phyloP scores from a whole-genome alignment of 2,113 vertebrate species.

The Eira barbara region DNA sequence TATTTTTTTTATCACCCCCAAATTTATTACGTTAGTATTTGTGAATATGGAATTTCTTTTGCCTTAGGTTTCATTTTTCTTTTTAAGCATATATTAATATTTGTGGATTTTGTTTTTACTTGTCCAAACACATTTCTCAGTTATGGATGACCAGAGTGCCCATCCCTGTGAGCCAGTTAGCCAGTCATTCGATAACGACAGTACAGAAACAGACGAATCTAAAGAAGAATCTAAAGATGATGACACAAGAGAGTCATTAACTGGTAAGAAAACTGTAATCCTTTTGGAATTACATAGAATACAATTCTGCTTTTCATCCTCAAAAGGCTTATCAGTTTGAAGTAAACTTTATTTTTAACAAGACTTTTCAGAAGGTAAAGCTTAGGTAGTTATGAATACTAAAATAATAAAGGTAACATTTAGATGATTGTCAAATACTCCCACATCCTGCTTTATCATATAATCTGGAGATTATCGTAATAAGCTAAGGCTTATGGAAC shows the following conservation, averaged over 20 bases:
- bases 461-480: background rate
- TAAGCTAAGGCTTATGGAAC: background rate
- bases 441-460: background rate
- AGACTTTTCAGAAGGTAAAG: background rate
- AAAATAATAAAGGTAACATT: background rate
- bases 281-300: background rate
- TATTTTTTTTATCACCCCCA: background rate
- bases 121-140: conserved; percentile 77
- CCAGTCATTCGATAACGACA: conserved; percentile 87
- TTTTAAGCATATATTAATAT: conserved; percentile 8
- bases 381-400: conserved; percentile 1
- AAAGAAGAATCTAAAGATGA: conserved; percentile 94
- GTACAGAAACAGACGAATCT: conserved; percentile 91
- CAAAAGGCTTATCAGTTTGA: background rate
- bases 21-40: background rate
- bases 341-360: background rate
- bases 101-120: conserved; percentile 13
- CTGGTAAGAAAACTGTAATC: conserved; percentile 62
- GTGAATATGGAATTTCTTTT: conserved; percentile 13
- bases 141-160: conserved; percentile 94
- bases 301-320: conserved; percentile 22
- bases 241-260: conserved; percentile 90
- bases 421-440: background rate
- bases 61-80: background rate
- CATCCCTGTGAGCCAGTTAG: conserved; percentile 88